phyloP scores from a whole-genome alignment of 2,888 invertebrate genomes.

The Crossocerus cetratus region DNA sequence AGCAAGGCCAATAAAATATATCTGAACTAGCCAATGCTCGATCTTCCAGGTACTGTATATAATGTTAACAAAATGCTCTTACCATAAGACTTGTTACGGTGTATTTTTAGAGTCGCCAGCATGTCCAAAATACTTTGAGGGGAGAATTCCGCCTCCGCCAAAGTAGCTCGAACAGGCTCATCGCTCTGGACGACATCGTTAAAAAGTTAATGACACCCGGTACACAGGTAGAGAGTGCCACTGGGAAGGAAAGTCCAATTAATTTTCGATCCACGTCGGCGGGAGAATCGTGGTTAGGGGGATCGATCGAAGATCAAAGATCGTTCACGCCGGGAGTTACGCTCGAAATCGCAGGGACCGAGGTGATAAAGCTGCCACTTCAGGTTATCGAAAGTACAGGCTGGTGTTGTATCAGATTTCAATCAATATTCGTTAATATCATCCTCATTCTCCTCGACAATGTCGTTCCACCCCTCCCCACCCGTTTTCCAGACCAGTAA shows the following conservation, averaged over 20 bases:
- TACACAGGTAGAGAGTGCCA: not conserved
- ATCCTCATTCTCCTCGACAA: too few relatives aligned
- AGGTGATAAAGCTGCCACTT: constrained; percentile 27
- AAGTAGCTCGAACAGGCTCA: not conserved
- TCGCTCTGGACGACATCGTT: constrained; percentile 16
- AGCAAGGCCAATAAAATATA: too few relatives aligned
- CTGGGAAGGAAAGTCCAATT: not conserved
- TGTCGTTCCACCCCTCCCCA: too few relatives aligned
- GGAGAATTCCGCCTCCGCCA: not conserved
- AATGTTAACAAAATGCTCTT: too few relatives aligned
- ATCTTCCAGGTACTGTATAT: too few relatives aligned
- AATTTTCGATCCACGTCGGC: constrained; percentile 10
- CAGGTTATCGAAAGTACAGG: constrained; percentile 14
- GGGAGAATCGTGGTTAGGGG: not conserved
- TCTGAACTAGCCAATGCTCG: too few relatives aligned
- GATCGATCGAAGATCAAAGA: not conserved
- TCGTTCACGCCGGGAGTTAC: constrained; percentile 5
- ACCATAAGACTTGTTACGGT: too few relatives aligned
- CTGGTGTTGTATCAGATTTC: not conserved
- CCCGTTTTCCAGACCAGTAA: too few relatives aligned
- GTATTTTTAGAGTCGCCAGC: too few relatives aligned
- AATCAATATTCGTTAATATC: constrained; percentile 6
- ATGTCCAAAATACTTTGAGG: not conserved
- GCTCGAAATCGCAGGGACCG: not conserved
- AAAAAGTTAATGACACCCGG: constrained; percentile 22